Conservation (phyloP, 1,140 invertebrate species). For the Druon quercuslanigerum region DNA sequence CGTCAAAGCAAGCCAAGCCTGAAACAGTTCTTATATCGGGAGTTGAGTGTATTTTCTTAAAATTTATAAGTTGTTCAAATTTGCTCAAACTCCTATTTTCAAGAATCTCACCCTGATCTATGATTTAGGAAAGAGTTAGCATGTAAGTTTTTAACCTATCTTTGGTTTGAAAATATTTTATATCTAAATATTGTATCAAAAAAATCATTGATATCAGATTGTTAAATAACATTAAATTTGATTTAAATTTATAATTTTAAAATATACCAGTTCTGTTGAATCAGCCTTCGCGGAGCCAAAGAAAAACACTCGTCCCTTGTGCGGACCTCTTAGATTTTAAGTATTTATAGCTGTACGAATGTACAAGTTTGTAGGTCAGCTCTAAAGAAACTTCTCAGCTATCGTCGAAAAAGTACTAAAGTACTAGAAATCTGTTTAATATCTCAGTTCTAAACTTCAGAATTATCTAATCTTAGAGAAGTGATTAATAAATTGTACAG, state of each 20-base stretch:
- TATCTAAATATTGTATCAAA: too few species aligned
- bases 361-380: conserved; percentile 44
- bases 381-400: not conserved
- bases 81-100: conserved; percentile 7
- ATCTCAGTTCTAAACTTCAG: not conserved
- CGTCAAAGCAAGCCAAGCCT: too few species aligned
- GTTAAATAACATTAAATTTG: too few species aligned
- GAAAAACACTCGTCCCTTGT: conserved; percentile 47
- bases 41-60: not conserved
- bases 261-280: conserved; percentile 36
- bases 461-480: not conserved
- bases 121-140: not conserved
- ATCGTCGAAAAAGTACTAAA: not conserved
- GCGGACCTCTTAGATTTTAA: conserved; percentile 45
- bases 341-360: conserved; percentile 56
- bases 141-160: too few species aligned
- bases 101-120: not conserved
- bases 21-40: too few species aligned
- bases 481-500: conserved; percentile 1
- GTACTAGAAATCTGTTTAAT: conserved; percentile 21
- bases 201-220: too few species aligned
- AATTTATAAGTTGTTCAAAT: conserved; percentile 16
- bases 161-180: too few species aligned
- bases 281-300: conserved; percentile 57
- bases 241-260: not conserved